phyloP scores from a whole-genome alignment of 2,797 vertebrate genomes.

The Sandelia bainsii region DNA sequence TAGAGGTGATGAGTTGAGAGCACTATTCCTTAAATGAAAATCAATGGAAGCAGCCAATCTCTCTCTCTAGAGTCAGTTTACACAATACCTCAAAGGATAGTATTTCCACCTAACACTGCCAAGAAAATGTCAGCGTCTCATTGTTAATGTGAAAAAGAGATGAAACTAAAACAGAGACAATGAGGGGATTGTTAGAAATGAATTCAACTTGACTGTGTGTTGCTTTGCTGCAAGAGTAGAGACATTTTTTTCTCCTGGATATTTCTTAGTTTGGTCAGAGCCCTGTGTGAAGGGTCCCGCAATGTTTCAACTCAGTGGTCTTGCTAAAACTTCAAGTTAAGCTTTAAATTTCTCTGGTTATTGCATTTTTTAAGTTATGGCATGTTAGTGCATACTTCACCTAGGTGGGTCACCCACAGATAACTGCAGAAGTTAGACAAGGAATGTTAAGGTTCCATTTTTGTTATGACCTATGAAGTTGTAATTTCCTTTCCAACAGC shows the following conservation, averaged over 20 bases:
- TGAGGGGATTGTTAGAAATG: constrained; percentile 23
- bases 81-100: constrained; percentile 51
- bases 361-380: constrained; percentile 1
- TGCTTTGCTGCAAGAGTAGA: not conserved
- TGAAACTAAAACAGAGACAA: constrained; percentile 32
- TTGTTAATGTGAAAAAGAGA: constrained; percentile 29
- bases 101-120: constrained; percentile 23
- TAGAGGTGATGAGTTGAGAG: constrained; percentile 41
- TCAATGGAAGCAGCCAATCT: constrained; percentile 56
- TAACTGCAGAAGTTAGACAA: constrained; percentile 22
- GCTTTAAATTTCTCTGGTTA: not conserved
- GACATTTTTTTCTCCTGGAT: not conserved
- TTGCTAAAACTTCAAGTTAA: not conserved
- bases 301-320: not conserved
- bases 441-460: constrained; percentile 36
- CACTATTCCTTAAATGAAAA: constrained; percentile 65
- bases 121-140: constrained; percentile 43
- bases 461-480: constrained; percentile 34
- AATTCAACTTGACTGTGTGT: not conserved
- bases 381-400: constrained; percentile 1
- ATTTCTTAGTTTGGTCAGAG: not conserved
- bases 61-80: constrained; percentile 47
- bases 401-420: not conserved
- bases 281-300: not conserved
- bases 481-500: constrained; percentile 30